Evolutionary conservation across 2,888 invertebrate species (phyloP).

Genomic region (Panzeria rudis): DNA sequence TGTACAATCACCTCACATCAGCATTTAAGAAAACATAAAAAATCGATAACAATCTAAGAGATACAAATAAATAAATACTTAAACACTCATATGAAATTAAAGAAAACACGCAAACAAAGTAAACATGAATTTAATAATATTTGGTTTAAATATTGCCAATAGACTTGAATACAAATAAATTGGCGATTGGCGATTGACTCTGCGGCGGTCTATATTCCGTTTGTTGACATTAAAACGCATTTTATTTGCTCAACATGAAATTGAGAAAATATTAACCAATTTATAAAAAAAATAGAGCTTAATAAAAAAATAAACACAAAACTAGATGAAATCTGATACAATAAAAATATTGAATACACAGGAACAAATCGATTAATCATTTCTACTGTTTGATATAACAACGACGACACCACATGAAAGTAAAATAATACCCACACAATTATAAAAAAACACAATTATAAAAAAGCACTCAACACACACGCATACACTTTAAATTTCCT

Average conservation of each 20-base stretch:
- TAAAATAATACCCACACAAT: conserved; percentile 28
- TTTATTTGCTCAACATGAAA: conserved; percentile 47
- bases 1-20: neutral
- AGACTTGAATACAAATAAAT: conserved; percentile 9
- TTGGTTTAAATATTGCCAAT: conserved; percentile 3
- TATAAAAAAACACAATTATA: too few species aligned
- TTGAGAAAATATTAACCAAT: conserved; percentile 3
- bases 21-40: neutral
- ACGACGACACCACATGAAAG: neutral
- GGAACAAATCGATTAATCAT: conserved; percentile 75
- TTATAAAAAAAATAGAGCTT: conserved; percentile 9
- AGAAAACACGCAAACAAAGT: neutral
- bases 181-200: conserved; percentile 6
- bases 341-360: conserved; percentile 61
- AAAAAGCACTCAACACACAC: neutral
- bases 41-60: conserved; percentile 38
- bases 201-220: neutral
- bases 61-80: conserved; percentile 17
- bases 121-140: conserved; percentile 8
- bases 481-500: neutral
- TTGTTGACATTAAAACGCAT: conserved; percentile 57
- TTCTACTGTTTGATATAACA: conserved; percentile 61
- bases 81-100: neutral
- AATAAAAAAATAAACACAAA: conserved; percentile 2
- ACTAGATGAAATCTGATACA: conserved; percentile 55